phyloP scores from a whole-genome alignment of 2,888 invertebrate species.

The Agrotis exclamationis region DNA sequence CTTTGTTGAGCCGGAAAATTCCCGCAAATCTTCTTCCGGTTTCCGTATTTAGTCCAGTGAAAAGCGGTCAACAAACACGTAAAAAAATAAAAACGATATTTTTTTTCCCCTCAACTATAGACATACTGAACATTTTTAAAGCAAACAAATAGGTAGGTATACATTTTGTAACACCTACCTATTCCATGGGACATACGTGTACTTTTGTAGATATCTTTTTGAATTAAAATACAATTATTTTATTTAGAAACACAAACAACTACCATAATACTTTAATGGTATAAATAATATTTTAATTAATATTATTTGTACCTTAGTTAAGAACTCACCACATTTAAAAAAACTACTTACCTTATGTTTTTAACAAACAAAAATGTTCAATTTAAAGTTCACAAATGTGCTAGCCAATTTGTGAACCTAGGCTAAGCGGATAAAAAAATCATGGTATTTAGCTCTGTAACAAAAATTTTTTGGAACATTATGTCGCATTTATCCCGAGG shows the following conservation, averaged over 20 bases:
- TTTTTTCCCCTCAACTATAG: too few relatives aligned
- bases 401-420: background rate
- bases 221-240: background rate
- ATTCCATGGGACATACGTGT: background rate
- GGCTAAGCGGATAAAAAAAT: conserved; percentile 4
- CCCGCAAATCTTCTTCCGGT: conserved; percentile 8
- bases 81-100: too few relatives aligned
- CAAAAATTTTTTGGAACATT: conserved; percentile 16
- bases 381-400: conserved; percentile 3
- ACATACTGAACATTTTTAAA: too few relatives aligned
- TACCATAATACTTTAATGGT: too few relatives aligned
- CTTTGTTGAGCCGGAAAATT: conserved; percentile 9
- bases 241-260: too few relatives aligned
- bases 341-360: background rate
- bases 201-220: background rate
- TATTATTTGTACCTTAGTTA: too few relatives aligned
- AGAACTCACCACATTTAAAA: background rate
- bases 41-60: background rate
- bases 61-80: background rate
- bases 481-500: conserved; percentile 13
- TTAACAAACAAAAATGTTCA: background rate
- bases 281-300: too few relatives aligned
- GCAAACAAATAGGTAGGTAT: too few relatives aligned
- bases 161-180: background rate
- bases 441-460: background rate